Conservation (phyloP, 1,140 invertebrate species). For the Drosophila eugracilis region DNA sequence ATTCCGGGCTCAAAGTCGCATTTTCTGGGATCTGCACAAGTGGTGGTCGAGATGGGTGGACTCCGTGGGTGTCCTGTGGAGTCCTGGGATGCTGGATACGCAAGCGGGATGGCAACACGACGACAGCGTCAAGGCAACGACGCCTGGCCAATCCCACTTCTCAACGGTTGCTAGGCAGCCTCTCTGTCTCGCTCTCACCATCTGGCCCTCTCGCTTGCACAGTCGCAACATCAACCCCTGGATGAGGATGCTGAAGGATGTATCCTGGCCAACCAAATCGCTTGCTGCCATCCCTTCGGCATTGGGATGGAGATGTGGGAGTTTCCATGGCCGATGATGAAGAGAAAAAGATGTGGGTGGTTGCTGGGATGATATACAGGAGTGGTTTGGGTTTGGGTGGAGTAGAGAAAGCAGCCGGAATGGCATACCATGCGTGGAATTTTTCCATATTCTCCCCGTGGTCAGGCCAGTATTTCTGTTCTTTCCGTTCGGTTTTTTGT, state of each 20-base stretch:
- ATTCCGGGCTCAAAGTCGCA: conserved; percentile 80
- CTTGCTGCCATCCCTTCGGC: conserved; percentile 48
- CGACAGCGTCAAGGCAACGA: conserved; percentile 72
- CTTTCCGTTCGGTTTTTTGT: background rate
- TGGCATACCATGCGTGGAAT: conserved; percentile 15
- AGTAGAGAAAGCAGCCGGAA: conserved; percentile 4
- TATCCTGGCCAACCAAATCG: conserved; percentile 75
- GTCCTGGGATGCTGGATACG: conserved; percentile 23
- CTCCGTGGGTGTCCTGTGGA: background rate
- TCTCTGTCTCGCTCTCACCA: conserved; percentile 30
- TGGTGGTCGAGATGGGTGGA: conserved; percentile 43
- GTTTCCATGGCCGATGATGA: conserved; percentile 11
- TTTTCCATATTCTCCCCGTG: conserved; percentile 58
- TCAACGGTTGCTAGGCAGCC: conserved; percentile 67
- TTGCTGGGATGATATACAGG: background rate
- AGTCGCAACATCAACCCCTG: conserved; percentile 48
- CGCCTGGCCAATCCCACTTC: conserved; percentile 64
- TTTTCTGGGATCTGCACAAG: conserved; percentile 79
- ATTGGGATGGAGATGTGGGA: conserved; percentile 12
- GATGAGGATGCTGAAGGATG: conserved; percentile 60
- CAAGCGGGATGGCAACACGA: conserved; percentile 59
- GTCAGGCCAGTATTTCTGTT: conserved; percentile 15
- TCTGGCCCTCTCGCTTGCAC: conserved; percentile 5
- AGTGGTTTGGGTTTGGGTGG: background rate
- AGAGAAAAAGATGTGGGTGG: background rate